Conservation (phyloP, 1,140 invertebrate species). For the Oncopeltus fasciatus region DNA sequence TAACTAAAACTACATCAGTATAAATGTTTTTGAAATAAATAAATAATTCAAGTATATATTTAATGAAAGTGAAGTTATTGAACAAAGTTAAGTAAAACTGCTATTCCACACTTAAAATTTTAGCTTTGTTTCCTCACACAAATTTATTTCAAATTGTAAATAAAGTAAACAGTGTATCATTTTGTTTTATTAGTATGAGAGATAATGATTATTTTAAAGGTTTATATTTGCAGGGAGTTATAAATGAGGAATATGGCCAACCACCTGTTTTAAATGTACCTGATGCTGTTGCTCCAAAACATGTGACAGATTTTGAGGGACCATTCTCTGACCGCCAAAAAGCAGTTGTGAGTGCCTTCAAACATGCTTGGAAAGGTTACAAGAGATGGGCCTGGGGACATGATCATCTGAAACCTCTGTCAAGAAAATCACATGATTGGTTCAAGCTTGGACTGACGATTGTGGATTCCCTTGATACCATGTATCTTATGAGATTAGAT, state of each 20-base stretch:
- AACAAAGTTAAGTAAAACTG: too few relatives aligned
- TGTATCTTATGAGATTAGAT: constrained; percentile 80
- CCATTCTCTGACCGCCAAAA: constrained; percentile 62
- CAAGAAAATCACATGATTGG: constrained; percentile 69
- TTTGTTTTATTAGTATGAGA: too few relatives aligned
- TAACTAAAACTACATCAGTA: too few relatives aligned
- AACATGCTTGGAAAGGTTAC: constrained; percentile 85
- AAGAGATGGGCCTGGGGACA: constrained; percentile 85
- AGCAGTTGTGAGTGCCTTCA: constrained; percentile 71
- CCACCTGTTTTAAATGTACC: not conserved
- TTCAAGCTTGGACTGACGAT: constrained; percentile 82
- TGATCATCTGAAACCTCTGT: constrained; percentile 82
- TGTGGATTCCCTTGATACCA: constrained; percentile 78
- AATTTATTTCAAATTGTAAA: too few relatives aligned
- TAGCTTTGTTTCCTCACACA: too few relatives aligned
- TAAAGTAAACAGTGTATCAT: too few relatives aligned
- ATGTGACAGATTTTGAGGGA: constrained; percentile 36
- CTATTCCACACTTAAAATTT: too few relatives aligned
- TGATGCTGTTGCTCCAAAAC: not conserved
- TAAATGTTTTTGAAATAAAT: too few relatives aligned
- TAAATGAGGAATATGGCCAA: constrained; percentile 2
- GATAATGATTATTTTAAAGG: not conserved
- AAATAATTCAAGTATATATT: too few relatives aligned
- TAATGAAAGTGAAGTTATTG: too few relatives aligned
- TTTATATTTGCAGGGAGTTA: constrained; percentile 10